Evolutionary conservation across 2,797 vertebrate species (phyloP), one percentile per base, ranked within the genome.

Genomic region (Aldrovandia affinis): DNA sequence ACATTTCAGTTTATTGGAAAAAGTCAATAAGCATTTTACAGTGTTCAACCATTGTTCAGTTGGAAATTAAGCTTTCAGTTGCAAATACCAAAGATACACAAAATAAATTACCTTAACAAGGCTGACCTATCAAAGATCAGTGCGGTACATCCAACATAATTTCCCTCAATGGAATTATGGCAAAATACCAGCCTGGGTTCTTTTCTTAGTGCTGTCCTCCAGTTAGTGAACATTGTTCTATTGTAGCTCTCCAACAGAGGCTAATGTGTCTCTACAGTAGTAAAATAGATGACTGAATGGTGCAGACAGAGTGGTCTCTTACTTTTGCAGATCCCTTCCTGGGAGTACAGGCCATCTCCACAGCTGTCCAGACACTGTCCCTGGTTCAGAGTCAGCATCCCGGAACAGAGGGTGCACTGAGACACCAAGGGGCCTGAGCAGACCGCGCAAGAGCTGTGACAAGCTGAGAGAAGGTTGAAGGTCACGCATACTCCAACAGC

Each of bases 321-420:
- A 99, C 98, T 97, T 91, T 92, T 96, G 92, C 98, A 99, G 92
- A 93, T 0, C 0, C 88, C 55, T 0, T 87, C 94, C 80, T 96
- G 94, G 54, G 93, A 86, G 89, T 96, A 98, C 85, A 97, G 95
- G 0, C 96, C 96, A 33, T 96, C 95, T 82, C 96, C 97, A 15
- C 98, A 99, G 87, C 8, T 80, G 33, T 93, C 89, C 90, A 98
- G 93, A 90, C 98, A 99, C 89, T 94, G 96, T 73, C 96, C 96
- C 83, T 91, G 93, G 81, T 0, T 94, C 30, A 99, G 84, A 0
- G 91, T 89, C 25, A 91, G 91, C 15, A 92, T 92, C 3, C n/a
- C 84, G 39, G 88, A 36, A 84, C 98, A 99, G 81, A 88, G 89
- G 25, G 89, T 92, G 68, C 98, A 99, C 79, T 97, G 96, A 83